Base-by-base conservation (phyloP, 2,797 vertebrate species). In the Poecilia gillii region DNA sequence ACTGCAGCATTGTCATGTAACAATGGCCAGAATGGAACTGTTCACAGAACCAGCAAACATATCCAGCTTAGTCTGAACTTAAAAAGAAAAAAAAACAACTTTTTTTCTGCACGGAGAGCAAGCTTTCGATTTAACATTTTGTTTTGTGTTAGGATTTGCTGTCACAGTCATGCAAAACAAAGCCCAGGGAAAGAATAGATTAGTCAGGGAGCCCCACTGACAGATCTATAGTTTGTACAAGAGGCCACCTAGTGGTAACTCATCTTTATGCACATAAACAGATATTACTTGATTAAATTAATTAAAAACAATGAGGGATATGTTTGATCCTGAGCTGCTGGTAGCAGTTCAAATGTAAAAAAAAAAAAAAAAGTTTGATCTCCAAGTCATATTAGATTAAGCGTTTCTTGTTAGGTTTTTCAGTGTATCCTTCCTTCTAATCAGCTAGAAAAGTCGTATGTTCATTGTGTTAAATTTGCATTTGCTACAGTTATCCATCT, bases 191-290 rank as follows among this genome's bases (percentile, higher is more conserved):
- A 55, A n/a, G 20, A 55, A 23, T 18, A 55, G 1, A 49, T 23
- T 12, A 51, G 72, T 41, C 18, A 41, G 18, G 36, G 5, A 11
- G 3, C n/a, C 14, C 28, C 1, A 4, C 71, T 47, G 6, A 33
- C 6, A 46, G 6, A 46, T 46, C 1, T 28, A 31, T 28, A 28
- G 11, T 16, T 72, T 46, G 25, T 28, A 28, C 43, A 46, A 16
- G 36, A 28, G 45, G 76, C 77, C 84, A 81, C 82, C 86, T 81
- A 79, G 78, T 87, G 85, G 73, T 59, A 78, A 75, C 6, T 76
- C n/a, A n/a, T 46, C 23, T 7, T 31, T 28, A 8, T 68, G 68
- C 57, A 75, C 59, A 80, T 13, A 25, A 73, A 13, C 3, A 71
- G 13, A 31, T 6, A 6, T 43, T 23, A 23, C 20, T 41, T 43